phyloP scores from a whole-genome alignment of 2,888 invertebrate species.

The Amiota mariae region DNA sequence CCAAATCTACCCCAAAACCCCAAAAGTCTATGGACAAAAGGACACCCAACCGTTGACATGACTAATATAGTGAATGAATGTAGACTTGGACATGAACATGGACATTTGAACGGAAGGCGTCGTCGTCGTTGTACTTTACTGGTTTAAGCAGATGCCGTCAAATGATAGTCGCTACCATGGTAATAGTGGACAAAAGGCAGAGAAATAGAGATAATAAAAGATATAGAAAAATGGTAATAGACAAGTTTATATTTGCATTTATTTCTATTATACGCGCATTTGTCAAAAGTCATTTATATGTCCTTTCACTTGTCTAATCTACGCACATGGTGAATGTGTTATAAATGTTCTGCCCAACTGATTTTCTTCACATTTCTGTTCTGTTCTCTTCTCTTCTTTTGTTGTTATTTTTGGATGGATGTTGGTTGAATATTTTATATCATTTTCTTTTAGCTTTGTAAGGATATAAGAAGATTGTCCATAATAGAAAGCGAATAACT shows the following conservation, averaged over 20 bases:
- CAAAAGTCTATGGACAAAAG: background rate
- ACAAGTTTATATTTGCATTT: constrained; percentile 68
- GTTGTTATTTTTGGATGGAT: background rate
- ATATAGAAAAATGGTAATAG: constrained; percentile 54
- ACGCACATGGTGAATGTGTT: no score
- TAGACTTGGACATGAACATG: no score
- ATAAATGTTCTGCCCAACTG: background rate
- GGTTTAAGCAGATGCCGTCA: no score
- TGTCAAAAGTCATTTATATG: constrained; percentile 66
- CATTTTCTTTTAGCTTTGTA: no score
- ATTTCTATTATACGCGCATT: constrained; percentile 66
- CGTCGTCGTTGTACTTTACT: no score
- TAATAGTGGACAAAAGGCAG: background rate
- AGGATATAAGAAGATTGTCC: no score
- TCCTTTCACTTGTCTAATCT: constrained; percentile 15
- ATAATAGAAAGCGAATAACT: no score
- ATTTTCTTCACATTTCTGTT: background rate
- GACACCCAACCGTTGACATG: constrained; percentile 7
- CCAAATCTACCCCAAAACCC: background rate
- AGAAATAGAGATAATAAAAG: no score
- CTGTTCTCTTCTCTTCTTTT: background rate
- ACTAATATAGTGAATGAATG: constrained; percentile 11
- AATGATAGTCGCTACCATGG: background rate
- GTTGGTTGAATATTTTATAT: background rate
- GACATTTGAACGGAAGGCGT: no score